phyloP scores from a whole-genome alignment of 2,797 vertebrate species.

The Sparus aurata region DNA sequence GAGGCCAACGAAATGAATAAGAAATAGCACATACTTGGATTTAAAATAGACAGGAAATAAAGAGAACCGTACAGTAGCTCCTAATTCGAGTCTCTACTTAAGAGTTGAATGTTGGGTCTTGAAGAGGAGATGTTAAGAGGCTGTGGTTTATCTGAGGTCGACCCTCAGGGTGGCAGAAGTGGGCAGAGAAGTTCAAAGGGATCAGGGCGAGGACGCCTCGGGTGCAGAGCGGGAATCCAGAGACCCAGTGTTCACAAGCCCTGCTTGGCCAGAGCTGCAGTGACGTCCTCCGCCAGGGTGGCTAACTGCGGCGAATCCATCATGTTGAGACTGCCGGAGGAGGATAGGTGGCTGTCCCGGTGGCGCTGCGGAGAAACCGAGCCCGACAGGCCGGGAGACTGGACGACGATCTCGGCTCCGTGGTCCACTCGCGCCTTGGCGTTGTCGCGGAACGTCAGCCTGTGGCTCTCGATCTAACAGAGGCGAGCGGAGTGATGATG shows the following conservation, averaged over 20 bases:
- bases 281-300: slow-evolving; percentile 97
- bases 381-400: slow-evolving; percentile 92
- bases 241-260: slow-evolving; percentile 92
- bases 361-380: slow-evolving; percentile 92
- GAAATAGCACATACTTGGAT: slow-evolving; percentile 75
- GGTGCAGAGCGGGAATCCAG: slow-evolving; percentile 33
- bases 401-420: slow-evolving; percentile 92
- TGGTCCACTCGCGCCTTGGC: slow-evolving; percentile 96
- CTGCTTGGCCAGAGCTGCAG: slow-evolving; percentile 97
- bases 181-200: slow-evolving; percentile 61
- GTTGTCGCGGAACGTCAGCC: slow-evolving; percentile 92
- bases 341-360: slow-evolving; percentile 93
- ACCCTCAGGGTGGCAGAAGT: slow-evolving; percentile 65
- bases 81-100: slow-evolving; percentile 77
- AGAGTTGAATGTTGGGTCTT: slow-evolving; percentile 52
- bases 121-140: slow-evolving; percentile 62
- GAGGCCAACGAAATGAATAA: slow-evolving; percentile 73
- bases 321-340: slow-evolving; percentile 97
- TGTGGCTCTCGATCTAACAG: slow-evolving; percentile 96
- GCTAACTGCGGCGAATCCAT: slow-evolving; percentile 96
- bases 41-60: slow-evolving; percentile 75
- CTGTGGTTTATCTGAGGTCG: slow-evolving; percentile 59
- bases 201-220: slow-evolving; percentile 34
- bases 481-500: slow-evolving; percentile 9
- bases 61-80: slow-evolving; percentile 71